Evolutionary conservation across 2,113 vertebrate genomes (phyloP), one percentile per base, ranked within the genome.

Genomic region (Paraplagusia blochii): DNA sequence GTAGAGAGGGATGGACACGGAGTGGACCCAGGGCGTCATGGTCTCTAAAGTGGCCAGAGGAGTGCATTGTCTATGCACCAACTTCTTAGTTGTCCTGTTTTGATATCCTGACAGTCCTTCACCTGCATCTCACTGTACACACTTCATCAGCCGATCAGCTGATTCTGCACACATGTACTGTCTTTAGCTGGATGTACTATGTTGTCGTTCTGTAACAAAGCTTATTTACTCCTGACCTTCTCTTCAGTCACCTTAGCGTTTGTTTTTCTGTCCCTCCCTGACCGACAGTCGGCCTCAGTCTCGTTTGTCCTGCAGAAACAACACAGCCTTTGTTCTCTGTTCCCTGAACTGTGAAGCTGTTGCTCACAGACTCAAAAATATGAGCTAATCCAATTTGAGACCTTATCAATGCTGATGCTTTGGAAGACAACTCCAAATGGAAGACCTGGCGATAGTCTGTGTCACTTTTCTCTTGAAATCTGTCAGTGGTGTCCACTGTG

Each of bases 91-190:
- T 1, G 53, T 10, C 49, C 42, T 29, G n/a, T 40, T 70, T 70
- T 45, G 43, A 61, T 56, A 57, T n/a, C 45, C 45, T 81, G 69
- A 80, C 72, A 72, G 42, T 59, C 18, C 52, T 61, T 84, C 70
- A 75, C 75, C 69, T 15, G 0, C 49, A 6, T 33, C 35, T 39
- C 49, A 64, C 43, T 42, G 19, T 35, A 40, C 45, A 12, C 38
- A 40, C 13, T 56, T 76, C 67, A 71, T 79, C 52, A 66, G 50
- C 19, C 44, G 47, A 65, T 80, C 79, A 85, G 52, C 50, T 2
- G 77, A 79, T 85, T 69, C 84, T n/a, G 16, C 54, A 71, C 69
- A 66, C 38, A 0, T 53, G 49, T 59, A 58, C 53, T 18, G 22
- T 29, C 22, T 29, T 2, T 43, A n/a, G 16, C 59, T 52, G 43